Evolutionary conservation across 2,888 invertebrate genomes (phyloP), one percentile per base, ranked within the genome.

Genomic region (Tolmerus cingulatus): DNA sequence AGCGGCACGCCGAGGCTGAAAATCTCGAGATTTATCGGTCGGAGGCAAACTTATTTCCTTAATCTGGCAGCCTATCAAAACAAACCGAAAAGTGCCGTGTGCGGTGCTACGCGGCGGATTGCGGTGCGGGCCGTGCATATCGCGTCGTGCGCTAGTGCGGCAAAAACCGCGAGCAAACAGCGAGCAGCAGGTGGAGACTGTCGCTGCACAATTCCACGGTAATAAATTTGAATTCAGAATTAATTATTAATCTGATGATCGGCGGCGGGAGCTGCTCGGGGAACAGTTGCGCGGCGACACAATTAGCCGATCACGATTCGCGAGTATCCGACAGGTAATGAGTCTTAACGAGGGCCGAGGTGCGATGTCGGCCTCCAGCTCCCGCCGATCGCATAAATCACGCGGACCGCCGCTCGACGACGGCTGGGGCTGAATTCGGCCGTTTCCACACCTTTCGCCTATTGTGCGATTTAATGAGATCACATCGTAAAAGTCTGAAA

Each of bases 221-320:
- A 76, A 37, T 76, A 37, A 37, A 76, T 37, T 76, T 76, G 37
- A 37, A 76, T 66, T 66, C 66, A n/a, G 76, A 76, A 76, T 76
- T 37, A 76, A 76, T 76, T 76, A 76, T 76, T 37, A 76, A 76
- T 37, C 34, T 76, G 14, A 79, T 46, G 23, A 79, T 27, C 79
- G 19, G 16, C 46, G 46, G 19, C 40, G 40, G 43, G 23, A 40
- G 40, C 37, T n/a, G 16, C 9, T 9, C 51, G 7, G 51, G 51
- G 23, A 27, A 23, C 23, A 12, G 1, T 66, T 66, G 23, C 23
- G 23, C 66, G 27, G 40, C 79, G 46, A 79, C 40, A 78, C 40
- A 79, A 79, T 79, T 79, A 79, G 23, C 46, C 79, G 79, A 43
- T 79, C 79, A 79, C 46, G 79, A 46, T 79, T 46, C 46, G 19